Percentiles rank a stretch among this genome's conserved stretches.
These are phyloP conservation scores for Acronicta leporina DNA, from an alignment of 2,888 invertebrate species.

Conservation along the genomic window DNA sequence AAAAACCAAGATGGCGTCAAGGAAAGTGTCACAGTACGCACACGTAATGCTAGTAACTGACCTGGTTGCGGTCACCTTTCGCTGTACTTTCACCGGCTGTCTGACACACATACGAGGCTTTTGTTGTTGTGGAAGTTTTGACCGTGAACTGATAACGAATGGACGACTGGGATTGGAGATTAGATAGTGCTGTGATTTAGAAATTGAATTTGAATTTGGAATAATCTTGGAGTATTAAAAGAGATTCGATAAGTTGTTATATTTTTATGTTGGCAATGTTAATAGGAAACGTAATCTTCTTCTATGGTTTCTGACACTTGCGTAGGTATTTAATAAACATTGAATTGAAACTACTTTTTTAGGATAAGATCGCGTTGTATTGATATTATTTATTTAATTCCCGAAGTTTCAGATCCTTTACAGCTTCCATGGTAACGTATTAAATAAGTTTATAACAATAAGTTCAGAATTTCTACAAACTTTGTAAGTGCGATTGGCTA, in stretches of 20 bases:
- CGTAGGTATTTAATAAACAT: too few relatives aligned
- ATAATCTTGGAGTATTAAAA: conserved; percentile 10
- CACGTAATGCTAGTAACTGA: conserved; percentile 85
- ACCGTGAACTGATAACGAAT: conserved; percentile 60
- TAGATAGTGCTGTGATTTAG: conserved; percentile 26
- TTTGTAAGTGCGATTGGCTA: too few relatives aligned
- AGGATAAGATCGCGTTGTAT: too few relatives aligned
- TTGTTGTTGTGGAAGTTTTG: conserved; percentile 52
- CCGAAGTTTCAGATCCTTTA: too few relatives aligned
- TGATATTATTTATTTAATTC: too few relatives aligned
- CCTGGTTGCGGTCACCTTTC: conserved; percentile 81
- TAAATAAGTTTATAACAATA: too few relatives aligned
- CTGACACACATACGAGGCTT: conserved; percentile 71
- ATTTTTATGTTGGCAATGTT: too few relatives aligned
- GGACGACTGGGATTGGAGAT: conserved; percentile 30
- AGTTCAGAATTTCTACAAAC: too few relatives aligned
- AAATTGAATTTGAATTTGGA: conserved; percentile 34
- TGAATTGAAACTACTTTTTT: too few relatives aligned
- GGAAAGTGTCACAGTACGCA: conserved; percentile 81
- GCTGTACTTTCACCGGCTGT: conserved; percentile 81
- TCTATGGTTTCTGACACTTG: too few relatives aligned
- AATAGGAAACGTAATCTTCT: too few relatives aligned
- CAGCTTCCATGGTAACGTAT: too few relatives aligned
- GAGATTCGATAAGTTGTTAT: background rate
- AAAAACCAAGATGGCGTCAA: conserved; percentile 65